Evolutionary conservation across 2,888 invertebrate species (phyloP).

Genomic region (Notodonta dromedarius): DNA sequence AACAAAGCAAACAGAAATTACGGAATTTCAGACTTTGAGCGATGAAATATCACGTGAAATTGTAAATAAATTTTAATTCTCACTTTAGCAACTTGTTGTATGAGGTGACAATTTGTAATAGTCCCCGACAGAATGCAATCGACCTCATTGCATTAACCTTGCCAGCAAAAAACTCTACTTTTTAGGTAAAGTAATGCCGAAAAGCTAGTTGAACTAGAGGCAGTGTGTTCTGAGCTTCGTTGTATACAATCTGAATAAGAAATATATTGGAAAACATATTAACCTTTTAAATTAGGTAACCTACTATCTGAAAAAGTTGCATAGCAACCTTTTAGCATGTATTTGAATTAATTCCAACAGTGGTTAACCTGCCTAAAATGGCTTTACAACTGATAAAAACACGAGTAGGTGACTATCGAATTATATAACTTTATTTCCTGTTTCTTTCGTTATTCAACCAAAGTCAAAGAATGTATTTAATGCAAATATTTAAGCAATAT

Average conservation of each 20-base stretch:
- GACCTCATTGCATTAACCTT: conserved; percentile 52
- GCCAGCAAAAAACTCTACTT: conserved; percentile 41
- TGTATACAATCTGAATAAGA: not conserved
- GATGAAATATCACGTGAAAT: conserved; percentile 5
- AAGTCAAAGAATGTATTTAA: conserved; percentile 10
- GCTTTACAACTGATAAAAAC: conserved; percentile 17
- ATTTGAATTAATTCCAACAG: not conserved
- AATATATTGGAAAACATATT: not conserved
- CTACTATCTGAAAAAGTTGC: not conserved
- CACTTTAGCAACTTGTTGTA: conserved; percentile 7
- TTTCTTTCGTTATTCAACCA: conserved; percentile 29
- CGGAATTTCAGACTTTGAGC: conserved; percentile 7
- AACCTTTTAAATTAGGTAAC: not conserved
- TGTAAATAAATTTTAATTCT: conserved; percentile 3
- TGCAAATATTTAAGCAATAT: conserved; percentile 14
- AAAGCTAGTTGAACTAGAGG: conserved; percentile 1
- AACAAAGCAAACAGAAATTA: conserved; percentile 3
- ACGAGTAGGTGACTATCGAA: conserved; percentile 3
- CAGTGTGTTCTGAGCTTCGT: not conserved
- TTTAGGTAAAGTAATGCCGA: conserved; percentile 30
- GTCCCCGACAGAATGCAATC: conserved; percentile 34
- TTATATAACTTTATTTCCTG: conserved; percentile 37
- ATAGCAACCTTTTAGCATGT: not conserved
- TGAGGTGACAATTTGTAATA: conserved; percentile 7
- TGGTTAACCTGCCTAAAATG: conserved; percentile 10